These are phyloP conservation scores for Leuctra nigra DNA, from an alignment of 2,888 invertebrate species.

Conservation along the genomic window DNA sequence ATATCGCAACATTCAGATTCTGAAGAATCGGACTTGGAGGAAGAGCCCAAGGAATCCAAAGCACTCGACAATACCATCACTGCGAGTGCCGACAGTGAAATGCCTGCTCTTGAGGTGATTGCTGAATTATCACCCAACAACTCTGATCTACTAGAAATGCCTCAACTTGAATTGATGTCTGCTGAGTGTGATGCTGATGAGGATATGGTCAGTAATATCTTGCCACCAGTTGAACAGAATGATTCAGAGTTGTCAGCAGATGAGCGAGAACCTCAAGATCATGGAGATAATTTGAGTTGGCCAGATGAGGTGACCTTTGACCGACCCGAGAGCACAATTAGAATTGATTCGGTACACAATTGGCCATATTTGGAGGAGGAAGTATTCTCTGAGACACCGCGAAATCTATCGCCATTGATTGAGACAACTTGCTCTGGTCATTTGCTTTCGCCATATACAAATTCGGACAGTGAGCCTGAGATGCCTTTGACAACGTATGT, in stretches of 20 bases:
- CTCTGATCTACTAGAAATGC: constrained; percentile 25
- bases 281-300: too few species aligned
- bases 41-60: too few species aligned
- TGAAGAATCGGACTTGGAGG: too few species aligned
- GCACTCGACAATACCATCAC: too few species aligned
- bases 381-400: constrained; percentile 21
- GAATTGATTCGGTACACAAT: constrained; percentile 21
- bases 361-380: constrained; percentile 28
- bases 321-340: neutral
- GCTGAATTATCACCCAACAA: constrained; percentile 11
- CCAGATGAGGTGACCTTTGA: neutral
- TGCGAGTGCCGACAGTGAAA: neutral
- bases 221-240: neutral
- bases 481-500: constrained; percentile 3
- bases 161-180: constrained; percentile 21
- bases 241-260: too few species aligned
- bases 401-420: neutral
- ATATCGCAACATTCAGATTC: too few species aligned
- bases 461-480: neutral
- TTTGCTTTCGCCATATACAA: neutral
- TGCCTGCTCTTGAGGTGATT: neutral
- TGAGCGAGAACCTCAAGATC: too few species aligned
- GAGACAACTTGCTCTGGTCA: neutral
- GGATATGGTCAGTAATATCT: neutral
- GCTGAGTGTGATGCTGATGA: neutral